A percentile compares a stretch with the other conserved stretches of the same genome.
Evolutionary conservation across 2,888 invertebrate genomes (phyloP).

Genomic region (Petrophora chlorosata): DNA sequence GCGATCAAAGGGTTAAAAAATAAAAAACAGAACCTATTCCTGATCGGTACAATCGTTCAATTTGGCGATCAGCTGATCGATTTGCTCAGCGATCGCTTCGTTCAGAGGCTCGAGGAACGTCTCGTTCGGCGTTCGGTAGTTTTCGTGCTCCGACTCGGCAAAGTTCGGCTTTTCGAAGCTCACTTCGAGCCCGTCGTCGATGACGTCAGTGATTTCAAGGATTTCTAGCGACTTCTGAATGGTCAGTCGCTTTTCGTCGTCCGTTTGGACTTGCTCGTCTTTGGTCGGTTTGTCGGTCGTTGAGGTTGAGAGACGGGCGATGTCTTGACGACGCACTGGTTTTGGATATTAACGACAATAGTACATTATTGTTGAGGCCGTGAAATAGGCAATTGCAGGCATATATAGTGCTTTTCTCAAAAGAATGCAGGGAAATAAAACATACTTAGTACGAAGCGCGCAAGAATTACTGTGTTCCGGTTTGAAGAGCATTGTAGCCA

Average conservation of each 20-base stretch:
- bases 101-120: conserved; percentile 66
- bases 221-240: conserved; percentile 66
- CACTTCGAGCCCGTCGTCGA: conserved; percentile 54
- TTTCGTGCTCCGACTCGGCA: conserved; percentile 62
- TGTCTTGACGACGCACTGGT: conserved; percentile 43
- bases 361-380: too few relatives aligned
- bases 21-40: conserved; percentile 47
- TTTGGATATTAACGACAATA: background rate
- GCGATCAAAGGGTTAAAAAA: background rate
- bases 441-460: too few relatives aligned
- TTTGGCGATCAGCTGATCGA: conserved; percentile 71
- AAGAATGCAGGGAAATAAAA: too few relatives aligned
- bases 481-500: too few relatives aligned
- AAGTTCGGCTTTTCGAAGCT: conserved; percentile 67
- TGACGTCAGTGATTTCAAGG: conserved; percentile 59
- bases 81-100: conserved; percentile 68
- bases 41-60: conserved; percentile 60
- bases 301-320: conserved; percentile 30
- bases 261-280: conserved; percentile 58
- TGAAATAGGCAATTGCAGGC: too few relatives aligned
- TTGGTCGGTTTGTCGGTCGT: conserved; percentile 48
- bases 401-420: too few relatives aligned
- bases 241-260: conserved; percentile 45
- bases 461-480: too few relatives aligned
- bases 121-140: conserved; percentile 69